A percentile compares a stretch with the other conserved stretches of the same genome.
These are phyloP conservation scores for Plagodis dolabraria DNA, from an alignment of 2,888 invertebrate species.

Conservation along the genomic window DNA sequence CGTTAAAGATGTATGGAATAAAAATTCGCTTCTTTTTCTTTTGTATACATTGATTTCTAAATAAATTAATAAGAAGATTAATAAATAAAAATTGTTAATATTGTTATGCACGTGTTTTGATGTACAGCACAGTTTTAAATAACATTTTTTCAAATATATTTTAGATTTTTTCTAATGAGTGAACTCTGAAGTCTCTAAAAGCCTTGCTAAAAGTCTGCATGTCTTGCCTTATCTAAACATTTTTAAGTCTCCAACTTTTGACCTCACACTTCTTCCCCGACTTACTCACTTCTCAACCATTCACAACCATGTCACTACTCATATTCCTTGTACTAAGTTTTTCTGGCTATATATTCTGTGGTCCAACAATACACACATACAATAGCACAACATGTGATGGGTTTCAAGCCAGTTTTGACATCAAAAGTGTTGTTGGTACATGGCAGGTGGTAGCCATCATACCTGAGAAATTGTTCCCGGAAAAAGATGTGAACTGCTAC, in stretches of 20 bases:
- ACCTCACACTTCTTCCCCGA: conserved; percentile 8
- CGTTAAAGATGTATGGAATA: too few species aligned
- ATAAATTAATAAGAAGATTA: too few species aligned
- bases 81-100: too few species aligned
- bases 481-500: conserved; percentile 63
- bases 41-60: too few species aligned
- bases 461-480: conserved; percentile 67
- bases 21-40: too few species aligned
- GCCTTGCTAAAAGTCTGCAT: too few species aligned
- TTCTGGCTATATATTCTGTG: conserved; percentile 41
- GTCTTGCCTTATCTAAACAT: conserved; percentile 31
- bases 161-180: too few species aligned
- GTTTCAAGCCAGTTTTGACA: conserved; percentile 62
- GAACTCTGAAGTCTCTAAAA: too few species aligned
- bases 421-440: conserved; percentile 58
- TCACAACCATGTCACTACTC: conserved; percentile 29
- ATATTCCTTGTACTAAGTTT: conserved; percentile 30
- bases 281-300: conserved; percentile 28
- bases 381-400: conserved; percentile 52
- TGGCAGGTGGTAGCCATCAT: conserved; percentile 74
- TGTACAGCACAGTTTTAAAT: too few species aligned
- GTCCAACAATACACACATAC: conserved; percentile 36
- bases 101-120: too few species aligned
- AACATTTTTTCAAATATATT: too few species aligned
- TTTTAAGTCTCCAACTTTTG: conserved; percentile 15